Conservation (phyloP, 1,140 invertebrate species). For the Aphaenogaster ashmeadi region DNA sequence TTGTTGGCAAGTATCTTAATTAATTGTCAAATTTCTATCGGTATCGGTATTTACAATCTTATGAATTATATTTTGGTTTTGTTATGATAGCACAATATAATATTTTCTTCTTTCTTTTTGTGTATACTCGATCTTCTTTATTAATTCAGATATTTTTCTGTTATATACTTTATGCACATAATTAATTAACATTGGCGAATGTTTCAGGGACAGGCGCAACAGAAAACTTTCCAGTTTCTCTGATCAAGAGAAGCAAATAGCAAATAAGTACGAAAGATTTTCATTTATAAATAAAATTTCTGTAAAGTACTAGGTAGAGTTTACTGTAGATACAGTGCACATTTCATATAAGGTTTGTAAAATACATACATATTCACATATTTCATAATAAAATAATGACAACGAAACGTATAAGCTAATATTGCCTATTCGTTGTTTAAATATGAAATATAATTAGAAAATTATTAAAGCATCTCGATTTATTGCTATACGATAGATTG, state of each 20-base stretch:
- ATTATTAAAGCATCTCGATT: slow-evolving; percentile 19
- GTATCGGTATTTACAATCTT: neutral
- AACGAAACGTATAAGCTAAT: slow-evolving; percentile 43
- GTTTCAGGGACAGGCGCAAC: slow-evolving; percentile 69
- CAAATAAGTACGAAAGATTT: slow-evolving; percentile 46
- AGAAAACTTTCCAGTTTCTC: slow-evolving; percentile 49
- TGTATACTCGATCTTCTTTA: neutral
- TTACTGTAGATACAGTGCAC: neutral
- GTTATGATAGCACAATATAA: slow-evolving; percentile 19
- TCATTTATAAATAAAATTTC: slow-evolving; percentile 35
- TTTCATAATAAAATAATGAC: slow-evolving; percentile 50
- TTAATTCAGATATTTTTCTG: slow-evolving; percentile 12
- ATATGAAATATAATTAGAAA: slow-evolving; percentile 16
- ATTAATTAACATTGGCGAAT: slow-evolving; percentile 65
- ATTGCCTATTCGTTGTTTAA: slow-evolving; percentile 40
- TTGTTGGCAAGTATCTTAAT: slow-evolving; percentile 5
- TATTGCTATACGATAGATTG: neutral
- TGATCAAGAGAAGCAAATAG: slow-evolving; percentile 58
- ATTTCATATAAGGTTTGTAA: slow-evolving; percentile 57
- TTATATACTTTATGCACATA: slow-evolving; percentile 34
- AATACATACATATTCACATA: slow-evolving; percentile 36
- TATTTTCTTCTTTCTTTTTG: slow-evolving; percentile 7
- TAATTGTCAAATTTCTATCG: slow-evolving; percentile 2
- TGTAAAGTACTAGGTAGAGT: slow-evolving; percentile 13
- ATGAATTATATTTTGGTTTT: slow-evolving; percentile 37